phyloP scores from a whole-genome alignment of 2,113 vertebrate species.

The Tretioscincus oriximinensis region DNA sequence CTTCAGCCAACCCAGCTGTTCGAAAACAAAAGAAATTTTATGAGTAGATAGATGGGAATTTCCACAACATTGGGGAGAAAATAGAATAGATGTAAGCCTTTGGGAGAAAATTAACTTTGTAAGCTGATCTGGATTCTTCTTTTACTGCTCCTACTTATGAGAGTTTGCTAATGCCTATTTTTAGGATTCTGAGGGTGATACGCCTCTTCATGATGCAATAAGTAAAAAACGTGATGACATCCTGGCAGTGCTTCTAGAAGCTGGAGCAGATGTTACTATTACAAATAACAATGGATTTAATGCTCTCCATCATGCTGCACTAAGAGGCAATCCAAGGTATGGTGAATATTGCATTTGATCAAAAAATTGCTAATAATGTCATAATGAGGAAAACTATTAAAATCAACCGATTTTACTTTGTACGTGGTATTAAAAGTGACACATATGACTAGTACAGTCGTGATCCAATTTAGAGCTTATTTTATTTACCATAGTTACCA shows the following conservation, averaged over 20 bases:
- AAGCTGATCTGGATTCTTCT: too few relatives aligned
- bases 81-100: too few relatives aligned
- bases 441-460: neutral
- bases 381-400: neutral
- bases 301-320: conserved; percentile 93
- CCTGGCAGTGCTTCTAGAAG: conserved; percentile 93
- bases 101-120: too few relatives aligned
- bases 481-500: too few relatives aligned
- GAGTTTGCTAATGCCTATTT: conserved; percentile 33
- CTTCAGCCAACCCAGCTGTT: too few relatives aligned
- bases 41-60: too few relatives aligned
- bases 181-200: conserved; percentile 96
- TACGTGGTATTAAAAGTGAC: neutral
- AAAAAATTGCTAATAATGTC: neutral
- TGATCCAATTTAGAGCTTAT: neutral
- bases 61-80: too few relatives aligned
- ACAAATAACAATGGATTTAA: conserved; percentile 99
- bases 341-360: neutral
- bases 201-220: conserved; percentile 95
- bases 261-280: conserved; percentile 96
- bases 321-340: conserved; percentile 98
- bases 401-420: neutral
- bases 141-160: neutral
- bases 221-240: conserved; percentile 99
- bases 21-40: too few relatives aligned